Conservation (phyloP, 92 coral and sea anemone species). For the Zoanthus solanderi region DNA sequence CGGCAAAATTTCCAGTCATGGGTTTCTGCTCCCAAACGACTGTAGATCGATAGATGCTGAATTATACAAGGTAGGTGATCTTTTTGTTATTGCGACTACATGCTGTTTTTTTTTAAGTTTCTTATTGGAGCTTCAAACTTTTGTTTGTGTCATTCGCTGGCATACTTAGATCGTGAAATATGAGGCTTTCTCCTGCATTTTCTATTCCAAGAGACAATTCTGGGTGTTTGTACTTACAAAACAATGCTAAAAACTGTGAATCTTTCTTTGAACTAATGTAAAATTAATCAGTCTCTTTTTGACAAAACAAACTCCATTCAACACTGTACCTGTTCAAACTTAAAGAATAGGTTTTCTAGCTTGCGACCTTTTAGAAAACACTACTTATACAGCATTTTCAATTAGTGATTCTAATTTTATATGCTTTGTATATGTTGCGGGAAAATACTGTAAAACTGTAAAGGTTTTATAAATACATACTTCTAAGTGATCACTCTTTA, state of each 20-base stretch:
- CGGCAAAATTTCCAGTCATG: conserved; percentile 34
- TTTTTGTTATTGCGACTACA: not conserved
- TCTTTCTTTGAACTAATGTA: conserved; percentile 10
- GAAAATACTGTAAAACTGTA: not conserved
- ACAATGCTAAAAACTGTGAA: conserved; percentile 19
- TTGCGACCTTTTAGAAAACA: not conserved
- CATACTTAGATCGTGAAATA: not conserved
- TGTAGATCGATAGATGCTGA: not conserved
- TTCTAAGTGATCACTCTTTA: not conserved
- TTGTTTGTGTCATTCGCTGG: not conserved
- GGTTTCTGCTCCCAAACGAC: conserved; percentile 25
- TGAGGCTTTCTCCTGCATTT: conserved; percentile 8
- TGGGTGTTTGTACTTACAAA: not conserved
- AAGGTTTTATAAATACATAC: not conserved
- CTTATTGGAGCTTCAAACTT: too few relatives aligned
- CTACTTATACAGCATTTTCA: not conserved
- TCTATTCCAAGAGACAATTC: conserved; percentile 11
- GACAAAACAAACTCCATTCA: conserved; percentile 35
- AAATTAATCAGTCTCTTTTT: conserved; percentile 8
- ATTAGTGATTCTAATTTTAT: not conserved
- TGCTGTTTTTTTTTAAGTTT: not conserved
- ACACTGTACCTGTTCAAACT: conserved; percentile 13
- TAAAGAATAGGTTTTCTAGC: not conserved
- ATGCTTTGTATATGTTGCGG: not conserved
- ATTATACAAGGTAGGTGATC: not conserved